Evolutionary conservation across 2,888 invertebrate genomes (phyloP), one percentile per base, ranked within the genome.

Genomic region (Byasa hedistus): DNA sequence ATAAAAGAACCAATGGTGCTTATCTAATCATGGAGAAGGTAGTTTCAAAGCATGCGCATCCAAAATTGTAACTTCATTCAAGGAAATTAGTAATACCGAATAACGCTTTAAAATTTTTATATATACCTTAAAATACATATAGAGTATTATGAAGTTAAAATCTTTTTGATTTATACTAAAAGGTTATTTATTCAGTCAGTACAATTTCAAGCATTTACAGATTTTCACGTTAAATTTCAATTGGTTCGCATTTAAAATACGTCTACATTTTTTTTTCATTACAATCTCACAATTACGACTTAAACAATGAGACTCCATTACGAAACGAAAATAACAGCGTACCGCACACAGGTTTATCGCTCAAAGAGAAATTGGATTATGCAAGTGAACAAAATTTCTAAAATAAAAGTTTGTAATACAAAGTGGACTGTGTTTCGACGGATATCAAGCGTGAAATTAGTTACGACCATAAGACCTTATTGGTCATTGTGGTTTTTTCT

Each of bases 391-490:
- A 56, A 56, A 56, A 68, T 68, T 68, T 68, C 61, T 61, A 64
- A 69, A 70, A 69, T 61, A 69, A 70, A 63, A 69, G 51, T 69
- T 65, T 36, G 66, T 71, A 59, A 64, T 64, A 70, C 71, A 75
- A 73, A 71, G 70, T 69, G 71, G 71, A 75, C 72, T 75, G 75
- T 76, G 74, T 78, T 81, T 75, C 69, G 72, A 76, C 78, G 74
- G 81, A 76, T 75, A 75, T 77, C 77, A 80, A 80, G 78, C 83
- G 79, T 82, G 79, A 83, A 84, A 84, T 84, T 78, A 82, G 75
- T 70, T 76, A 78, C 76, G 74, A 73, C 72, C 75, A 75, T 75
- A 70, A 71, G 72, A 71, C 70, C 71, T 75, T 63, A 71, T 64
- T 71, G 57, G 57, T 69, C 52, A 61, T 54, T 68, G 66, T 69